Percentiles rank a stretch among this genome's conserved stretches.
phyloP scores from a whole-genome alignment of 2,113 vertebrate species.

The Anseranas semipalmata region DNA sequence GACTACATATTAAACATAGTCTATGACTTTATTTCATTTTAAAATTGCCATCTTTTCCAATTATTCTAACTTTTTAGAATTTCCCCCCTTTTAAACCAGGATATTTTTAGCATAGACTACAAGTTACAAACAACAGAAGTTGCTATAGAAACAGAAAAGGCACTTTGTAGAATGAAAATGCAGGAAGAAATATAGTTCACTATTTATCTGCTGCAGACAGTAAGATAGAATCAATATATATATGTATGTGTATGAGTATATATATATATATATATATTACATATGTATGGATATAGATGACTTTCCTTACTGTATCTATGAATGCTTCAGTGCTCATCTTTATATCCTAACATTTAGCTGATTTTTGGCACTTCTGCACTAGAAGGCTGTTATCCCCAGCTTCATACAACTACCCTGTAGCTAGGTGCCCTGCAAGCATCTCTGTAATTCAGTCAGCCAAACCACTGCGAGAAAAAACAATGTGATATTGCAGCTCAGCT shows the following conservation, averaged over 20 bases:
- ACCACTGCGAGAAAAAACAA: not conserved
- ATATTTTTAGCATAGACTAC: constrained; percentile 68
- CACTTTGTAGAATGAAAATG: constrained; percentile 58
- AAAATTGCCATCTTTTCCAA: constrained; percentile 32
- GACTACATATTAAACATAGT: constrained; percentile 36
- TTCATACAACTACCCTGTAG: not conserved
- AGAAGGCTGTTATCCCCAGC: not conserved
- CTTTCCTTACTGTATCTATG: not conserved
- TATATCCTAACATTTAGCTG: not conserved
- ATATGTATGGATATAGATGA: not conserved
- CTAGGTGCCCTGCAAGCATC: not conserved
- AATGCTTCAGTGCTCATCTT: not conserved
- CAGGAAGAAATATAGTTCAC: constrained; percentile 47
- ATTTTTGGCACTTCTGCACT: not conserved
- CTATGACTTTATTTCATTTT: constrained; percentile 61
- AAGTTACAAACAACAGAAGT: constrained; percentile 77
- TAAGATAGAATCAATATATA: constrained; percentile 23
- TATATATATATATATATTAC: not conserved
- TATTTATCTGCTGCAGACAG: constrained; percentile 44
- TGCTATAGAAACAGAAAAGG: constrained; percentile 78
- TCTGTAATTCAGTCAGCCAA: not conserved
- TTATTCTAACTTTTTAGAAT: constrained; percentile 67
- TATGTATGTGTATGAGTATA: not conserved
- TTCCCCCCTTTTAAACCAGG: constrained; percentile 57
- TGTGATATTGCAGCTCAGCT: not conserved